phyloP scores from a whole-genome alignment of 2,797 vertebrate species.

The Aselliscus stoliczkanus region DNA sequence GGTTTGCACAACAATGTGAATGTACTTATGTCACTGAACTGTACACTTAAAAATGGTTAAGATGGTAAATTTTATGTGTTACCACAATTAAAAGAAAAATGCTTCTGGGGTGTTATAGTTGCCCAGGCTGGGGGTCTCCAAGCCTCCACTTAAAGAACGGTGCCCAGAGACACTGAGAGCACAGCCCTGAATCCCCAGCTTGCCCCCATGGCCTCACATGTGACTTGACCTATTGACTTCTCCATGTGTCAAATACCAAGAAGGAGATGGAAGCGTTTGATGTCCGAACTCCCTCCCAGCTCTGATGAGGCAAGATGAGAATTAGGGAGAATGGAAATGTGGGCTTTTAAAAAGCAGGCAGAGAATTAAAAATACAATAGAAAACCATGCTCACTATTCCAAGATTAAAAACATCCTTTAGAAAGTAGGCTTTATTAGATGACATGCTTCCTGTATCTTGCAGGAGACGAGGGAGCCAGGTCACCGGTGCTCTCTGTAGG shows the following conservation, averaged over 20 bases:
- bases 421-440: constrained; percentile 55
- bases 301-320: neutral
- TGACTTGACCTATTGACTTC: neutral
- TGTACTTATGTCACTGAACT: neutral
- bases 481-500: constrained; percentile 19
- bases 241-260: neutral
- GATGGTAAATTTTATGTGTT: neutral
- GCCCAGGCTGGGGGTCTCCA: neutral
- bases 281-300: neutral
- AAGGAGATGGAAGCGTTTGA: neutral
- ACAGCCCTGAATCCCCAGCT: neutral
- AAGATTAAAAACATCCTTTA: constrained; percentile 66
- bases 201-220: accelerated
- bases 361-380: constrained; percentile 65
- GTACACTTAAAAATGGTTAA: neutral
- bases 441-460: neutral
- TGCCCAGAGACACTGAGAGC: neutral
- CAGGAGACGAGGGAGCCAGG: neutral
- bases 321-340: neutral
- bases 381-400: constrained; percentile 45
- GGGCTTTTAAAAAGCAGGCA: constrained; percentile 43
- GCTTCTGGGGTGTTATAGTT: neutral
- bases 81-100: neutral
- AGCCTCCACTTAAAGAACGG: neutral
- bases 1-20: neutral